Base-by-base conservation (phyloP, 2,113 vertebrate species). In the Mastomys natalensis region DNA sequence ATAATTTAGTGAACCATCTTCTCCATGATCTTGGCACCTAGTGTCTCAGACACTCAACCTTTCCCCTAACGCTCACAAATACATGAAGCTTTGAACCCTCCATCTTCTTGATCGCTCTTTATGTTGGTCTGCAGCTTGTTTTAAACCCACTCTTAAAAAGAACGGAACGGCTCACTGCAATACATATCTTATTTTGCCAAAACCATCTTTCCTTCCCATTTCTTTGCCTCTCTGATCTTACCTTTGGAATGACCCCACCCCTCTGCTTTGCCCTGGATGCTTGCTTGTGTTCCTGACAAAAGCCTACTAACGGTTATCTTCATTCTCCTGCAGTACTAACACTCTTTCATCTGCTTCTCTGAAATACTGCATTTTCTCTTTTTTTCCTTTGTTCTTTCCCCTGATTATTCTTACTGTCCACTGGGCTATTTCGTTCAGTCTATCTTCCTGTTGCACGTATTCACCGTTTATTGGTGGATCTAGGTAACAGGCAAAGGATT, bases 251-350 rank as follows among this genome's bases (percentile, higher is more conserved):
- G 31, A 68, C 64, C 43, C 34, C 48, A 1, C 51, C 43, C 92
- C 82, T 90, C 34, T 60, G 43, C 87, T 87, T 81, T 43, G n/a
- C 48, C 5, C 92, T n/a, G 22, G 64, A 55, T 66, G 19, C 66
- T 64, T 34, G 24, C 64, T 91, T 34, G 17, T 45, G n/a, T 40
- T 77, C 76, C 84, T 55, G 48, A 3, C 31, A 94, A 4, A 31
- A 89, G 29, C 92, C 91, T 66, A 86, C 96, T 98, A 97, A 92
- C 87, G 70, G 15, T 58, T 74, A 60, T 96, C 95, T 96, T 96
- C 89, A 48, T 76, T 76, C 55, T 70, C 76, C 92, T 80, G 81
- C 55, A 21, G 16, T 93, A 96, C 98, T 97, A 96, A 97, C 40
- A 1, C 82, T 87, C 91, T 89, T 82, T 81, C 81, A 72, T 96